Evolutionary conservation across 92 coral and sea anemone species (phyloP).

Genomic region (Desmophyllum pertusum): DNA sequence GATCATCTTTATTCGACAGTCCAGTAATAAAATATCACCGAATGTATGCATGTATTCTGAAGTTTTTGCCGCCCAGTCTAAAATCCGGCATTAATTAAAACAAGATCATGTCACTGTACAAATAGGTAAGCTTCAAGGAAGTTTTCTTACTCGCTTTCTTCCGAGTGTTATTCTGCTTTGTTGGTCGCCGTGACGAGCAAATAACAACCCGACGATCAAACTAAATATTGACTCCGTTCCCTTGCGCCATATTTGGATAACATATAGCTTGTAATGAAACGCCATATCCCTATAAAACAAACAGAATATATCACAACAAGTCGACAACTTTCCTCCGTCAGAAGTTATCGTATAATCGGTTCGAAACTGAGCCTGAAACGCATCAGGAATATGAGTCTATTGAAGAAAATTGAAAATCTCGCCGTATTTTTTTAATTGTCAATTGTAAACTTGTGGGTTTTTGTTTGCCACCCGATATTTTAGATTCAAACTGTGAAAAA

Average conservation of each 20-base stretch:
- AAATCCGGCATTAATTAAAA: conserved; percentile 3
- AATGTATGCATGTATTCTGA: not conserved
- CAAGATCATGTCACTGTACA: not conserved
- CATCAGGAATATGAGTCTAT: too few species aligned
- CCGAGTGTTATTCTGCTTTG: not conserved
- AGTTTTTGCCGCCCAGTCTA: conserved; percentile 6
- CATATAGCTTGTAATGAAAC: conserved; percentile 5
- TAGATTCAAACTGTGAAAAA: not conserved
- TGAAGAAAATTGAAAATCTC: too few species aligned
- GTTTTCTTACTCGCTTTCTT: not conserved
- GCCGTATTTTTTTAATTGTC: not conserved
- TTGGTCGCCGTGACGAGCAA: not conserved
- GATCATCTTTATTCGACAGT: not conserved
- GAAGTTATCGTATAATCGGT: not conserved
- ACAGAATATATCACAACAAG: not conserved
- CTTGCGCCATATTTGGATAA: conserved; percentile 10
- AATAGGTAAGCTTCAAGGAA: not conserved
- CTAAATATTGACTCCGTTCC: conserved; percentile 27
- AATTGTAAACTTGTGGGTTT: not conserved
- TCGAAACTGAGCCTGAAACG: not conserved
- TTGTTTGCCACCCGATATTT: not conserved
- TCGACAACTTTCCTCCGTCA: conserved; percentile 1
- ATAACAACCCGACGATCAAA: not conserved
- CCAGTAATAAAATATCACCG: not conserved
- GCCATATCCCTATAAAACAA: conserved; percentile 4